A percentile compares a stretch with the other conserved stretches of the same genome.
Evolutionary conservation across 2,888 invertebrate species (phyloP).

Genomic region (Habroteleia sp.): DNA sequence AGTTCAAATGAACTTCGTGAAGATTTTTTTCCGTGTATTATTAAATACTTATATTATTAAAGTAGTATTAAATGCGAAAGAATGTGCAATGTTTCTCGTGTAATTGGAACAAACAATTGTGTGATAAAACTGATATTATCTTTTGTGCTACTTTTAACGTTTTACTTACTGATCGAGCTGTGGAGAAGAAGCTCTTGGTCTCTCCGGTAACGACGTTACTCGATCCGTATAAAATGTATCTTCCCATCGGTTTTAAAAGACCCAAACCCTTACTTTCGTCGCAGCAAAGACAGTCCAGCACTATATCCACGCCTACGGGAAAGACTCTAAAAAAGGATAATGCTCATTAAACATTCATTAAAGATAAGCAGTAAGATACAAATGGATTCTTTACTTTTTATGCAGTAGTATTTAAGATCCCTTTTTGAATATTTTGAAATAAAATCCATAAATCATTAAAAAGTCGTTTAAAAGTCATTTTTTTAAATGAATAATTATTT

Average conservation of each 20-base stretch:
- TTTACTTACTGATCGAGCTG: constrained; percentile 91
- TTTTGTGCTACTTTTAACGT: constrained; percentile 45
- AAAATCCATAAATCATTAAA: too few relatives aligned
- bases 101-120: not conserved
- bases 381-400: constrained; percentile 1
- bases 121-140: constrained; percentile 43
- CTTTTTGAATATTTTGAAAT: too few relatives aligned
- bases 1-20: too few relatives aligned
- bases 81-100: too few relatives aligned
- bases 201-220: constrained; percentile 95
- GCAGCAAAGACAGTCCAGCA: constrained; percentile 93
- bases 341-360: constrained; percentile 8
- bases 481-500: too few relatives aligned
- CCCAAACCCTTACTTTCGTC: constrained; percentile 93
- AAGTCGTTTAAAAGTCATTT: too few relatives aligned
- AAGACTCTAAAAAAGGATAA: constrained; percentile 82
- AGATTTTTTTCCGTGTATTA: too few relatives aligned
- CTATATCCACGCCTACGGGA: constrained; percentile 91
- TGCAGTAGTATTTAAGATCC: too few relatives aligned
- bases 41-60: too few relatives aligned
- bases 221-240: constrained; percentile 93
- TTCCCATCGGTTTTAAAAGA: constrained; percentile 93
- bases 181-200: constrained; percentile 94
- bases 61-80: too few relatives aligned
- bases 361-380: not conserved